Evolutionary conservation across 1,140 invertebrate genomes (phyloP).

Genomic region (Bombus consobrinus): DNA sequence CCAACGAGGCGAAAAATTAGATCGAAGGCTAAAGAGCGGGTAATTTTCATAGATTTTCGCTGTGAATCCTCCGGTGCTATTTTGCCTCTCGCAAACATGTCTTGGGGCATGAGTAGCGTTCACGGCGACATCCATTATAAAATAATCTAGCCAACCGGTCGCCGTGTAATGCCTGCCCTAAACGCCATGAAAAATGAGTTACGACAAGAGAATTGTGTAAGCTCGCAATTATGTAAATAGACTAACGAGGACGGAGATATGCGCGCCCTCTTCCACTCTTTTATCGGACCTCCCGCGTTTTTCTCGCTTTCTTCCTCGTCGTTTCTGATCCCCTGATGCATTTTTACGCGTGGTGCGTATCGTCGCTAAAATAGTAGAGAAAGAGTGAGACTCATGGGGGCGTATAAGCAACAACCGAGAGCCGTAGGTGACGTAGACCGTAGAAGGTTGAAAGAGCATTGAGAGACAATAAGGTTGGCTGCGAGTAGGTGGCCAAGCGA

Average conservation of each 20-base stretch:
- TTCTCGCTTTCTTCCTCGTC: background rate
- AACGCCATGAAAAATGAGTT: conserved; percentile 68
- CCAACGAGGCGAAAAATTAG: background rate
- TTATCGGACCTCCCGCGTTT: background rate
- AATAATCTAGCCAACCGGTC: conserved; percentile 41
- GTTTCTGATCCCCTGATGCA: background rate
- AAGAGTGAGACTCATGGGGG: conserved; percentile 25
- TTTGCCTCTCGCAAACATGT: background rate
- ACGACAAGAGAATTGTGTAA: conserved; percentile 65
- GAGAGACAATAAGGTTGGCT: conserved; percentile 57
- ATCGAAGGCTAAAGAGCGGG: background rate
- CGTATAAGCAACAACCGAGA: conserved; percentile 41
- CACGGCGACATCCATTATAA: conserved; percentile 39
- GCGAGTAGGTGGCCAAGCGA: conserved; percentile 53
- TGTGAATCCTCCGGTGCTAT: background rate
- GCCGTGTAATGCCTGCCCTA: conserved; percentile 48
- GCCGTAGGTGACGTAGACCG: conserved; percentile 35
- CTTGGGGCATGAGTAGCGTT: background rate
- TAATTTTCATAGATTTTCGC: background rate
- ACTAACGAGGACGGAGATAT: conserved; percentile 20
- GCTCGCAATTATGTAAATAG: conserved; percentile 65
- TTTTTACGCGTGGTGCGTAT: background rate
- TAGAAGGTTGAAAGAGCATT: conserved; percentile 63
- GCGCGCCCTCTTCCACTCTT: background rate
- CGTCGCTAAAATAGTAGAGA: background rate